Evolutionary conservation across 2,797 vertebrate genomes (phyloP), one percentile per base, ranked within the genome.

Genomic region (Craterocephalus amniculus): DNA sequence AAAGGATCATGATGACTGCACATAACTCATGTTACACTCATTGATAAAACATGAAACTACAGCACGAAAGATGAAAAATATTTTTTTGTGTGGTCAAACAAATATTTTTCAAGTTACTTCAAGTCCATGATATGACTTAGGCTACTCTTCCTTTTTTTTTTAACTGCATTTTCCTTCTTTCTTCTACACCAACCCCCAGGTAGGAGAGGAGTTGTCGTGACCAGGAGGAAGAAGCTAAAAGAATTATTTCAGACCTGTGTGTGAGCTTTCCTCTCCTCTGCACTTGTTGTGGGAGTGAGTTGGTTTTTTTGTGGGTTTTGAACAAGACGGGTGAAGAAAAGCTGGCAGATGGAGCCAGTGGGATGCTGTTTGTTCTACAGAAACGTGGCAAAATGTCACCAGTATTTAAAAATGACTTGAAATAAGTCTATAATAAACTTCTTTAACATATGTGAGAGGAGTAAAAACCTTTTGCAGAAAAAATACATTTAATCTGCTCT

Each of bases 231-330:
- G 55, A 63, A 58, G 70, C 52, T 43, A 24, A 52, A 26, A 74
- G 52, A 31, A 72, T 52, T 20, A 61, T 74, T 63, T 74, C 32
- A 70, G 58, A 67, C 59, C 74, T 36, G n/a, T 35, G n/a, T 35
- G 76, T 66, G 76, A 77, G 82, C 83, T 74, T 63, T 80, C 27
- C 57, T 72, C 63, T 63, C 67, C 56, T 63, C 67, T 63, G 58
- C 45, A 2, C 76, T 79, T 16, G 43, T 77, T 45, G 80, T 79
- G 61, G 77, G 81, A 80, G 85, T 69, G 70, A 70, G 72, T 66
- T 58, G 26, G 67, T 63, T 58, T 12, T 12, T 63, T 40, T 64
- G 38, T 63, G 66, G 14, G 49, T 36, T 78, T 67, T 61, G 49
- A 76, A 58, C 40, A 38, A 51, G 52, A 65, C 14, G 27, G 58